Percentiles rank a stretch among this genome's conserved stretches.
These are phyloP conservation scores for Maniola hyperantus DNA, from an alignment of 2,888 invertebrate species.

Conservation along the genomic window DNA sequence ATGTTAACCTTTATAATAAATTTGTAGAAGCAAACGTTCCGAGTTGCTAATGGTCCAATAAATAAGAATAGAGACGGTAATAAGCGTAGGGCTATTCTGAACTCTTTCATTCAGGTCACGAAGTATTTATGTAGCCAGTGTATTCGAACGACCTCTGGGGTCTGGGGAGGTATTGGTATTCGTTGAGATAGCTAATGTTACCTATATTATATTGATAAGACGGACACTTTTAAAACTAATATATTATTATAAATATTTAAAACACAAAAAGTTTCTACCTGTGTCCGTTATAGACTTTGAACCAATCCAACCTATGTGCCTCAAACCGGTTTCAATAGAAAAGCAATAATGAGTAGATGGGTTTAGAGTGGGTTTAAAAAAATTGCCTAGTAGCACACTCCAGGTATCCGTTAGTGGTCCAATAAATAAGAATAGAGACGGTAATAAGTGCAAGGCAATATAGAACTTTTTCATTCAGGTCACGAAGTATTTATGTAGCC, in stretches of 20 bases:
- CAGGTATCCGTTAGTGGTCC: conserved; percentile 36
- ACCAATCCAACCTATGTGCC: no score
- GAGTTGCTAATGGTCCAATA: conserved; percentile 37
- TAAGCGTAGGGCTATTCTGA: conserved; percentile 32
- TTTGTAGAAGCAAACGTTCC: conserved; percentile 21
- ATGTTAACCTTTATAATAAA: conserved; percentile 25
- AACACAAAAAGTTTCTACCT: no score
- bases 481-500: conserved; percentile 39
- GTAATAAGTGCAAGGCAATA: conserved; percentile 31
- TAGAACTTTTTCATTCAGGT: conserved; percentile 35
- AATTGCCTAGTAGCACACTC: no score
- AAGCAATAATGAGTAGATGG: no score
- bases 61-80: conserved; percentile 37
- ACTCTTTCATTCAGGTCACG: conserved; percentile 37
- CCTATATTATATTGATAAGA: background rate
- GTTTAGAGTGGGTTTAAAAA: no score
- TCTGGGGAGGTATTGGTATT: conserved; percentile 31
- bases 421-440: conserved; percentile 38
- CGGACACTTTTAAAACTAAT: background rate
- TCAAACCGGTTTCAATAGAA: no score
- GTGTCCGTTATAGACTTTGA: no score
- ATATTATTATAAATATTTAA: no score
- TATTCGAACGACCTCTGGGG: conserved; percentile 29
- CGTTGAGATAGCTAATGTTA: conserved; percentile 13
- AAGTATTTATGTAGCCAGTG: conserved; percentile 38